Conservation (phyloP, 2,113 vertebrate species). For the Ceyx melanurus region DNA sequence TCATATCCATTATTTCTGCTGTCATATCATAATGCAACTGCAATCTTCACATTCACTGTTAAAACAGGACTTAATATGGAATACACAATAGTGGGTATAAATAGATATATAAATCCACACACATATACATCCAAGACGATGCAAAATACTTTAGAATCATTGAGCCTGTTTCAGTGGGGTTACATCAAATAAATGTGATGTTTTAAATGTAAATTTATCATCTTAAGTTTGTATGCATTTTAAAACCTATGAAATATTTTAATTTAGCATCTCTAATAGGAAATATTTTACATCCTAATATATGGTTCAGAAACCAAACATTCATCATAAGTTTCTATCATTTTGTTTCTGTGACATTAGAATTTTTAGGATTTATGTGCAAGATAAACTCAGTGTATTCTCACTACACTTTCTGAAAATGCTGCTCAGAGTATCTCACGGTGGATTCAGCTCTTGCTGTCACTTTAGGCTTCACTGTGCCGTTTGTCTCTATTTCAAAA, state of each 20-base stretch:
- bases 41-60: neutral
- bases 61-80: neutral
- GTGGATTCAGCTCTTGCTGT: neutral
- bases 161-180: neutral
- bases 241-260: neutral
- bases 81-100: neutral
- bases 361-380: neutral
- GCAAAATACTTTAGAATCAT: neutral
- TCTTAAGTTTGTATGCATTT: neutral
- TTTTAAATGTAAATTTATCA: neutral
- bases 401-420: neutral
- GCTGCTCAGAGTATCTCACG: neutral
- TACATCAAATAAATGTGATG: neutral
- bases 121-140: neutral
- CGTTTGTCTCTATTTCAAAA: neutral
- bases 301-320: neutral
- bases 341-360: neutral
- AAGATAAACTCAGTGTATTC: neutral
- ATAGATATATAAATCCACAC: neutral
- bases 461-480: neutral
- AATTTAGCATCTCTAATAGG: neutral
- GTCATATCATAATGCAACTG: neutral
- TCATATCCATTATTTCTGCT: neutral
- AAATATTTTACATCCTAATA: neutral
- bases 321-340: neutral